Base-by-base conservation (phyloP, 2,113 vertebrate species). In the Forbesichthys agassizii region DNA sequence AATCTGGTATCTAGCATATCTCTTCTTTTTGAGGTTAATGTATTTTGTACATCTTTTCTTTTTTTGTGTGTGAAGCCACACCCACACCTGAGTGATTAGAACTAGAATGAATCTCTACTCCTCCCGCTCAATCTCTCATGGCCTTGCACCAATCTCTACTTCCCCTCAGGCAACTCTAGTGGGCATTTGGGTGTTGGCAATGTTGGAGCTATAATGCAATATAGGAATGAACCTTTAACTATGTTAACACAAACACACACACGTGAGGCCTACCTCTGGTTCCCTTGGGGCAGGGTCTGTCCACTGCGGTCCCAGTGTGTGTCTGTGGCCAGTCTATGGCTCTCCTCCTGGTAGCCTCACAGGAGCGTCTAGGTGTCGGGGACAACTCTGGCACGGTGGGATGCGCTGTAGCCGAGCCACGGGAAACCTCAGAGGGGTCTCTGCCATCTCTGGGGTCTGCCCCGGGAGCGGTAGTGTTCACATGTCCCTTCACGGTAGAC, bases 211-310 rank as follows among this genome's bases (percentile, higher is more conserved):
- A 42, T 8, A 42, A 42, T 8, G 36, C 5, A 42, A 42, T 42
- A 5, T 5, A 42, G 36, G 36, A 6, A 8, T 42, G 36, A 6
- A 42, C 36, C 36, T 42, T 42, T 42, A 42, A 27, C 27, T 27
- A 27, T 27, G 27, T 27, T 27, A 46, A 48, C 60, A 62, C 51
- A 54, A 49, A 64, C 49, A 9, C 12, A 36, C 60, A 62, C 42
- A 55, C 33, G 54, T 11, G 27, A 12, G 59, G 14, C 69, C 5
- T 94, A 99, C 97, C 97, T 95, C 93, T 93, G 61, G 97, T 98
- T 80, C 98, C 98, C 91, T 96, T 99, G 68, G 98, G 98, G 77
- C 98, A 99, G 1, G 98, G 98, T n/a, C 98, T 93, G 86, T 99
- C 98, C 81, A 98, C 95, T 47, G 94, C 91, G 82, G 89, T 93